Evolutionary conservation across 1,140 invertebrate species (phyloP), one percentile per base, ranked within the genome.

Genomic region (Caligus rogercresseyi): DNA sequence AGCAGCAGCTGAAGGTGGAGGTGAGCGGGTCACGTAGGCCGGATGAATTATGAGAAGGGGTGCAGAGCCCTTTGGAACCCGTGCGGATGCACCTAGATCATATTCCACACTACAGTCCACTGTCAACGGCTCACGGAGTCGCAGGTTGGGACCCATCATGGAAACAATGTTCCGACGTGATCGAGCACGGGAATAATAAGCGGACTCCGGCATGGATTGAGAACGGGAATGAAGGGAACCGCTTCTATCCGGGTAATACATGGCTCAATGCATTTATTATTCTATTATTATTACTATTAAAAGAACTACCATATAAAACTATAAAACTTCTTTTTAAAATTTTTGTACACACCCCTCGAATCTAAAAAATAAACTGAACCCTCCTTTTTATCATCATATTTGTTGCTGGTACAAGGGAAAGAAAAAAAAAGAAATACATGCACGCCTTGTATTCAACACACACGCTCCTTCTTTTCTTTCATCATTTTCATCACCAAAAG

Each of bases 61-160:
- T 18, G 51, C 61, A 63, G 43, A 57, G 25, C 57, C 52, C 16
- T 18, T 53, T 18, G 61, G 61, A 20, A 63, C 52, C n/a, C 20
- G 43, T 15, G 61, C 43, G 3, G 55, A 54, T 14, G 56, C 43
- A 19, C 61, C 61, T 13, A 63, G 52, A 21, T 63, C 61, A 55
- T 63, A 63, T 18, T 63, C 61, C 15, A 63, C 61, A 55, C 61
- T 63, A 51, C 61, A 63, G 54, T 63, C 61, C 18, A 63, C 61
- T 18, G 20, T 20, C 11, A 63, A 54, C 14, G 61, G 61, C 21
- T 56, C 21, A n/a, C 20, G 19, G 15, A 63, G 18, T 14, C 20
- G 15, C 14, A 3, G n/a, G 18, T 21, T 19, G 15, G 20, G 56
- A n/a, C 31, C n/a, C 31, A 43, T 43, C 31, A 43, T 43, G 7